Conservation (phyloP, 2,113 vertebrate species). For the Cheirogaleus medius region DNA sequence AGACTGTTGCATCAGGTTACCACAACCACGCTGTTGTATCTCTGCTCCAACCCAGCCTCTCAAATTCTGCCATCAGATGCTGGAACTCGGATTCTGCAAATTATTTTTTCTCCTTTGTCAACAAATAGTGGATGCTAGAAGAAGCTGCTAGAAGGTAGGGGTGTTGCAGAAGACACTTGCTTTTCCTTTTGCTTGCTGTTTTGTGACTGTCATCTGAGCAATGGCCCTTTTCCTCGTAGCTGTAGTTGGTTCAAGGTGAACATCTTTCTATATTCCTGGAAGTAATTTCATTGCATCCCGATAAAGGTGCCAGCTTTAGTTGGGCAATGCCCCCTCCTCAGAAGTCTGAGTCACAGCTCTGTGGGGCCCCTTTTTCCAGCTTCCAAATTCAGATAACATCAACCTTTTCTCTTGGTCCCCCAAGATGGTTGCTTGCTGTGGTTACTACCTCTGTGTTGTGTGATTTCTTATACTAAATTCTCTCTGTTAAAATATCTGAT, state of each 20-base stretch:
- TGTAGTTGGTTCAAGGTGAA: not conserved
- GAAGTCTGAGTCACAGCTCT: not conserved
- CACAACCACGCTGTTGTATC: not conserved
- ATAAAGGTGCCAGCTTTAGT: no score
- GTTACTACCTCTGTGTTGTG: not conserved
- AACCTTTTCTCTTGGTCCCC: not conserved
- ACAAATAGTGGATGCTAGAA: not conserved
- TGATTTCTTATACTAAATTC: not conserved
- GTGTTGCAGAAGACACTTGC: not conserved
- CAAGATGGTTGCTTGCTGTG: not conserved
- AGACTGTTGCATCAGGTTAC: not conserved
- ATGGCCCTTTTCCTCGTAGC: not conserved
- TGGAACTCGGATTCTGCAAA: not conserved
- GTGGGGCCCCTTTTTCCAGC: not conserved
- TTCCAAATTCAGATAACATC: not conserved
- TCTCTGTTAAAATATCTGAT: not conserved
- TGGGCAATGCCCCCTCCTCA: rapidly evolving
- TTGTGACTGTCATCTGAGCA: not conserved
- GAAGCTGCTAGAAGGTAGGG: not conserved
- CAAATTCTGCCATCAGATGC: not conserved
- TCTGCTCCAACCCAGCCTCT: not conserved
- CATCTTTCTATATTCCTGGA: not conserved
- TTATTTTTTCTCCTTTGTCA: not conserved
- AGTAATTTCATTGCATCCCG: not conserved
- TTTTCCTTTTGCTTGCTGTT: not conserved